A percentile compares a stretch with the other conserved stretches of the same genome.
These are phyloP conservation scores for Hippasteria phrygiana DNA, from an alignment of 53 echinoderm and acorn worm genomes.

Conservation along the genomic window DNA sequence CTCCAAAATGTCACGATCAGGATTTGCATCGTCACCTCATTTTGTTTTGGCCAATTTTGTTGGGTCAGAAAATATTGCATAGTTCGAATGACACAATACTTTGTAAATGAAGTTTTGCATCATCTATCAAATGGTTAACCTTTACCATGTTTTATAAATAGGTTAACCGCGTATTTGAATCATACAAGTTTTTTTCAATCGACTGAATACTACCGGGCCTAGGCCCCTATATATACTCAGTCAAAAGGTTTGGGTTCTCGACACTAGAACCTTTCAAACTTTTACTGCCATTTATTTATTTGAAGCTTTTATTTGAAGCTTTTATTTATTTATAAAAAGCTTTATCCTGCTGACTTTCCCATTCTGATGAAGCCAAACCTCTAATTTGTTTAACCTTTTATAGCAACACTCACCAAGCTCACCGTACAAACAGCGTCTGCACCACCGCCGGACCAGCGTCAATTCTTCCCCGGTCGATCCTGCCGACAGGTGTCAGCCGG, in stretches of 20 bases:
- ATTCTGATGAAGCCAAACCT: not conserved
- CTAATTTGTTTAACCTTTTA: conserved; percentile 17
- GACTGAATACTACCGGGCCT: too few species aligned
- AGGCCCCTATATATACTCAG: too few species aligned
- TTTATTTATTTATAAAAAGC: not conserved
- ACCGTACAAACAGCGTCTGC: conserved; percentile 27
- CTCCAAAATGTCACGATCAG: too few species aligned
- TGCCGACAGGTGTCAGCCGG: conserved; percentile 41
- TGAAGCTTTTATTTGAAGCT: too few species aligned
- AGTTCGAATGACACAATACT: not conserved
- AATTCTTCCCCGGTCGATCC: conserved; percentile 43
- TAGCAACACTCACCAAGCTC: not conserved
- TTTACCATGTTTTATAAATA: not conserved
- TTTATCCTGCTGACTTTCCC: not conserved
- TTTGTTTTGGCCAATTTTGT: not conserved
- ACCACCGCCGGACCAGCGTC: not conserved
- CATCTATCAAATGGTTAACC: not conserved
- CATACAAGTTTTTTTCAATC: too few species aligned
- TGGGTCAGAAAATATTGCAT: not conserved
- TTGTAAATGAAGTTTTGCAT: not conserved
- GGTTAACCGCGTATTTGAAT: not conserved
- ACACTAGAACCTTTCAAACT: too few species aligned
- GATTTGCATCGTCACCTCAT: too few species aligned
- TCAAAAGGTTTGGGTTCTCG: too few species aligned
- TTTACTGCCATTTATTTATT: too few species aligned